Percentiles rank a stretch among this genome's conserved stretches.
Evolutionary conservation across 2,797 vertebrate genomes (phyloP).

Genomic region (Gallinago nigripennis): DNA sequence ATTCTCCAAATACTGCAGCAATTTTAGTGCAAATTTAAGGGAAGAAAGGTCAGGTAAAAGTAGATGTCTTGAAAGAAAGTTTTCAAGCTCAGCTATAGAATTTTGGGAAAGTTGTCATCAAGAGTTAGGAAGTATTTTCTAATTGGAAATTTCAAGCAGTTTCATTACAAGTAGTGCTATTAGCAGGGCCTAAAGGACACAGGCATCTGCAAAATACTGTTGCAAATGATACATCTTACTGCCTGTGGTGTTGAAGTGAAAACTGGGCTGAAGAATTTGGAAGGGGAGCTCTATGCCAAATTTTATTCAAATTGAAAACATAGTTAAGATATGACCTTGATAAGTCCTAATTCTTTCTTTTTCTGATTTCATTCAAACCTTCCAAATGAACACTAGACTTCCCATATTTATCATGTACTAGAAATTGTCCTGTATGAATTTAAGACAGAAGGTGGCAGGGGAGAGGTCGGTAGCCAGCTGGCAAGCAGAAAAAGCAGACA

Average conservation of each 20-base stretch:
- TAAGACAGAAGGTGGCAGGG: fast-evolving
- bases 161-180: neutral
- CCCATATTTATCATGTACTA: neutral
- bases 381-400: neutral
- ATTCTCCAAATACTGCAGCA: neutral
- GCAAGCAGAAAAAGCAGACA: neutral
- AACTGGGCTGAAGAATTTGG: neutral
- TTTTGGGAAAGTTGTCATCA: neutral
- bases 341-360: neutral
- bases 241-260: neutral
- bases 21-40: neutral
- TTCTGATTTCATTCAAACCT: neutral
- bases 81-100: neutral
- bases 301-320: neutral
- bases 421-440: neutral
- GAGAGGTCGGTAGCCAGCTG: neutral
- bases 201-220: neutral
- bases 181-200: neutral
- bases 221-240: neutral
- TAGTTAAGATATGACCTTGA: neutral
- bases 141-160: neutral
- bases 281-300: neutral
- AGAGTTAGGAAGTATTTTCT: neutral
- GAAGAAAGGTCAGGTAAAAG: neutral
- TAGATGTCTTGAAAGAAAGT: neutral